Evolutionary conservation across 2,113 vertebrate genomes (phyloP).

Genomic region (Campylorhamphus procurvoides): DNA sequence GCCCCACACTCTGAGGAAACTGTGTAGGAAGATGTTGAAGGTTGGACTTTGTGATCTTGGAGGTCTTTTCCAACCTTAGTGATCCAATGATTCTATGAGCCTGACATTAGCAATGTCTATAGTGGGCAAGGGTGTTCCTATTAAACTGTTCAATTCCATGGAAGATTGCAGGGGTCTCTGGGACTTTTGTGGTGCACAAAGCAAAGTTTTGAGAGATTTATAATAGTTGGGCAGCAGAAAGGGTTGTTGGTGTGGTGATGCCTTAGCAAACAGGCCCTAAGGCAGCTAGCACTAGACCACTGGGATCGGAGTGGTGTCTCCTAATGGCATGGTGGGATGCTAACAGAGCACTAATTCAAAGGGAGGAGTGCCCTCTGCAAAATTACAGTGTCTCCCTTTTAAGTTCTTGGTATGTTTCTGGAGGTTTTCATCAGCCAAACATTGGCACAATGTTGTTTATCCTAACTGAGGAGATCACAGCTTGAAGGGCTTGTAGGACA

Average conservation of each 20-base stretch:
- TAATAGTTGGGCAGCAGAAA: neutral
- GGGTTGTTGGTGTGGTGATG: neutral
- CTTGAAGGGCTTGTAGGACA: neutral
- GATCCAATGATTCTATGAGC: neutral
- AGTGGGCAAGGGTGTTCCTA: neutral
- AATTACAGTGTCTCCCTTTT: conserved; percentile 3
- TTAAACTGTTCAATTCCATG: neutral
- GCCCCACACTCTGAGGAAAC: neutral
- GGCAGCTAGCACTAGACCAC: neutral
- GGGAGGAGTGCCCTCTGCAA: neutral
- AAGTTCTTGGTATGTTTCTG: neutral
- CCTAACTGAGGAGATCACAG: neutral
- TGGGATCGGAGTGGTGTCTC: neutral
- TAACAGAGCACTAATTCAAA: neutral
- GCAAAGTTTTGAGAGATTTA: neutral
- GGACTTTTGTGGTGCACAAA: neutral
- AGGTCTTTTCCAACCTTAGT: neutral
- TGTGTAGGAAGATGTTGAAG: neutral
- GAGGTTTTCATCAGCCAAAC: neutral
- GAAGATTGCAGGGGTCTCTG: neutral
- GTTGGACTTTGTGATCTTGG: neutral
- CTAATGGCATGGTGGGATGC: neutral
- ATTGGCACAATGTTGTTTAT: neutral
- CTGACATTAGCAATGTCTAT: neutral
- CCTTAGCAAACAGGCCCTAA: neutral